Conservation (phyloP, 2,113 vertebrate species). For the Sphyrna mokarran region DNA sequence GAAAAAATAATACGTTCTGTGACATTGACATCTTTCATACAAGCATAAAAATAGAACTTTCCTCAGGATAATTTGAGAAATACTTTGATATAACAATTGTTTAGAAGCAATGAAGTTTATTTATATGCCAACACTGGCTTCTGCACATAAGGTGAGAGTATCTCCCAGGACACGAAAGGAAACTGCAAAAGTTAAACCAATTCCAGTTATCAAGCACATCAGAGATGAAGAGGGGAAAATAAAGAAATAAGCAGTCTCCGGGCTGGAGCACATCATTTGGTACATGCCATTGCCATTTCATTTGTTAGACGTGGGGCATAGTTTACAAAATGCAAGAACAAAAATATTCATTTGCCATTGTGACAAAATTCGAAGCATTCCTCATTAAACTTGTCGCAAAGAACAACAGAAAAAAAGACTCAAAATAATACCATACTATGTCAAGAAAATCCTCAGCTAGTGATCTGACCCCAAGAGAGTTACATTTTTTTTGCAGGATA, state of each 20-base stretch:
- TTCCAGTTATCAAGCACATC: neutral
- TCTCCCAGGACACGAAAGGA: neutral
- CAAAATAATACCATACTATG: neutral
- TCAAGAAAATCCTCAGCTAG: neutral
- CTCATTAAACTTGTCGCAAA: neutral
- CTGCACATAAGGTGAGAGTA: neutral
- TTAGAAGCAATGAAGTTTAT: neutral
- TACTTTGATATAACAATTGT: neutral
- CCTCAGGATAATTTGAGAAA: slow-evolving; percentile 1
- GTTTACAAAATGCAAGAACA: slow-evolving; percentile 5
- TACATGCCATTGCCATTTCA: neutral
- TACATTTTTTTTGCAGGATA: neutral
- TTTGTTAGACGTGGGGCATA: neutral
- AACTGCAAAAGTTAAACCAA: neutral
- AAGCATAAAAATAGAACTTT: neutral
- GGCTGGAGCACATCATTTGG: neutral
- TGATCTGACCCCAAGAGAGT: neutral
- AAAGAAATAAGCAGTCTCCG: neutral
- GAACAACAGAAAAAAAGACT: neutral
- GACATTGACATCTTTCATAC: neutral
- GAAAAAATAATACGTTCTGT: neutral
- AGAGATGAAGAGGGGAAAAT: neutral
- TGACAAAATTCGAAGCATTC: neutral
- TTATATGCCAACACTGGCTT: neutral
- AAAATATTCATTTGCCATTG: neutral